Evolutionary conservation across 2,888 invertebrate species (phyloP).

Genomic region (Formica aserva): DNA sequence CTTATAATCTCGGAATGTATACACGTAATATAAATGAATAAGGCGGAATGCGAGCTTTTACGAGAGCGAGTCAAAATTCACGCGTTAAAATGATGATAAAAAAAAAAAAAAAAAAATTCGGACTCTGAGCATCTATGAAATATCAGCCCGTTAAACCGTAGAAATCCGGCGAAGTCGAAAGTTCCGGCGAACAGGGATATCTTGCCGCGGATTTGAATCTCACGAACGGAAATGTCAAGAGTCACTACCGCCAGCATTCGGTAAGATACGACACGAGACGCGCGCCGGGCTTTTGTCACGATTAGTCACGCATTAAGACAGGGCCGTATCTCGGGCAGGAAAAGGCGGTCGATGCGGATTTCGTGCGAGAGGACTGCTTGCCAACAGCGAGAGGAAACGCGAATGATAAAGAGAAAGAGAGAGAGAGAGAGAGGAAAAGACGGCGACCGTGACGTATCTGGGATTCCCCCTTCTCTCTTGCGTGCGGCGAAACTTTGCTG

Average conservation of each 20-base stretch:
- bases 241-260: constrained; percentile 20
- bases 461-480: constrained; percentile 68
- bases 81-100: not conserved
- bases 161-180: not conserved
- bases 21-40: no score
- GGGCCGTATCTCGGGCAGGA: constrained; percentile 59
- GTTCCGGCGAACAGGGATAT: not conserved
- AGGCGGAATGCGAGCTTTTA: not conserved
- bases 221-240: constrained; percentile 24
- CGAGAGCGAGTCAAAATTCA: not conserved
- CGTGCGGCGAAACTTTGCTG: not conserved
- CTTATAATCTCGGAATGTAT: not conserved
- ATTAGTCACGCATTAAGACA: constrained; percentile 70
- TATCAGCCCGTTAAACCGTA: not conserved
- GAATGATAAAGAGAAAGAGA: constrained; percentile 18
- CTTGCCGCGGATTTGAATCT: not conserved
- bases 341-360: constrained; percentile 72
- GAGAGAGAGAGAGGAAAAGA: not conserved
- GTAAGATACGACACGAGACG: constrained; percentile 52
- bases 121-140: not conserved
- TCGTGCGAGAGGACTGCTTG: constrained; percentile 66
- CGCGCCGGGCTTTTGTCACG: constrained; percentile 58
- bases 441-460: constrained; percentile 66
- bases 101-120: not conserved
- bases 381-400: constrained; percentile 56